phyloP scores from a whole-genome alignment of 2,888 invertebrate species.

The Reticulitermes lucifugus region DNA sequence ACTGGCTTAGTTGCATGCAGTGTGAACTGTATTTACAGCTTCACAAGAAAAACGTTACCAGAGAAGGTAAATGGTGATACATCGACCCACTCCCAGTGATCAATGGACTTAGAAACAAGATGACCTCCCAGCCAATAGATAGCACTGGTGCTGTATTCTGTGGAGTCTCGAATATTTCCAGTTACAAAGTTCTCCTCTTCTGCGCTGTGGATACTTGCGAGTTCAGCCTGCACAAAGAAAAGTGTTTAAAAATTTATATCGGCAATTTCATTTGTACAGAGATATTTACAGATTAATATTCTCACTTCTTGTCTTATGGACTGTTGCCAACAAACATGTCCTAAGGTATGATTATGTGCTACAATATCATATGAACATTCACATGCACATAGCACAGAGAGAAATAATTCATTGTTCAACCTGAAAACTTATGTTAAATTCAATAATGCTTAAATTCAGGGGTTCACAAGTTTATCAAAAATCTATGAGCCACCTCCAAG shows the following conservation, averaged over 20 bases:
- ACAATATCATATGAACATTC: too few relatives aligned
- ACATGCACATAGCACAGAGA: too few relatives aligned
- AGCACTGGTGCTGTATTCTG: slow-evolving; percentile 78
- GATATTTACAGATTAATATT: not conserved
- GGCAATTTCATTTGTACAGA: too few relatives aligned
- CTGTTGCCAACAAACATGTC: too few relatives aligned
- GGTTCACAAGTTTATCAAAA: too few relatives aligned
- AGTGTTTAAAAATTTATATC: not conserved
- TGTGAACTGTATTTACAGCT: too few relatives aligned
- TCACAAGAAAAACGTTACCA: slow-evolving; percentile 61
- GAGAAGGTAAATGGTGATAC: slow-evolving; percentile 71
- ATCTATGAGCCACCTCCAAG: too few relatives aligned
- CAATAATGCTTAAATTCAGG: too few relatives aligned
- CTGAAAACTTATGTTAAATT: too few relatives aligned
- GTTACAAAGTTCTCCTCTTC: slow-evolving; percentile 80
- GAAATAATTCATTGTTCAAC: too few relatives aligned
- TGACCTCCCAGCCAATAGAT: slow-evolving; percentile 81
- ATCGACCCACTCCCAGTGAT: slow-evolving; percentile 76
- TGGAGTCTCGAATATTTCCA: slow-evolving; percentile 74
- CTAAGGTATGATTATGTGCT: too few relatives aligned
- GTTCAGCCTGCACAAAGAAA: slow-evolving; percentile 66
- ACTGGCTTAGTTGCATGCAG: too few relatives aligned
- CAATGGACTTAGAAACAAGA: slow-evolving; percentile 55
- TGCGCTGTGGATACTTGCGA: slow-evolving; percentile 75
- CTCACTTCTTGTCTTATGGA: not conserved